Conservation (phyloP, 2,113 vertebrate species). For the Hiodon alosoides region DNA sequence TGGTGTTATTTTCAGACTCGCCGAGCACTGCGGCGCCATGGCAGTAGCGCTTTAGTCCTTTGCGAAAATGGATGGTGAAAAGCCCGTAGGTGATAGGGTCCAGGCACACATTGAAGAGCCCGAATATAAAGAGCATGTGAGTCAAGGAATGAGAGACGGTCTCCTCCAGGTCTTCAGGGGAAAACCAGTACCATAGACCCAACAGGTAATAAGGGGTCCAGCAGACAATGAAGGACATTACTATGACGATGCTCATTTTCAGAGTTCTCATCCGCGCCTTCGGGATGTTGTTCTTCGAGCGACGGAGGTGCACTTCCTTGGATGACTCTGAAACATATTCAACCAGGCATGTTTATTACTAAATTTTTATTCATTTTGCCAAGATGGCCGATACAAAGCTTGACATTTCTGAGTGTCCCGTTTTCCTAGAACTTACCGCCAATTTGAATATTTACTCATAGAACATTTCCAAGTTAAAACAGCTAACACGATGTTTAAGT, state of each 20-base stretch:
- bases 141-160: slow-evolving; percentile 68
- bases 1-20: slow-evolving; percentile 52
- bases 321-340: slow-evolving; percentile 52
- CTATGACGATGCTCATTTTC: slow-evolving; percentile 73
- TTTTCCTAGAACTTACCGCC: no score
- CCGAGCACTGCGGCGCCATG: slow-evolving; percentile 22
- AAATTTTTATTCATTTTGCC: background rate
- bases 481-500: no score
- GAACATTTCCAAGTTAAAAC: no score
- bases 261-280: slow-evolving; percentile 72
- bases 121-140: slow-evolving; percentile 73
- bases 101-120: slow-evolving; percentile 65
- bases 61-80: slow-evolving; percentile 62
- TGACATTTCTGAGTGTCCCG: no score
- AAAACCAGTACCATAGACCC: slow-evolving; percentile 74
- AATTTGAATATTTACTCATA: no score
- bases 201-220: slow-evolving; percentile 75
- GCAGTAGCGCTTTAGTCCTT: slow-evolving; percentile 52
- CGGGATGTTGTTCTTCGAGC: slow-evolving; percentile 72
- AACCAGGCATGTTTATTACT: background rate
- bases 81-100: slow-evolving; percentile 69
- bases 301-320: slow-evolving; percentile 62
- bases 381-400: no score
- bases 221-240: slow-evolving; percentile 71
- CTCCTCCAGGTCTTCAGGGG: slow-evolving; percentile 65